Evolutionary conservation across 2,113 vertebrate genomes (phyloP).

Genomic region (Bubalus kerabau): DNA sequence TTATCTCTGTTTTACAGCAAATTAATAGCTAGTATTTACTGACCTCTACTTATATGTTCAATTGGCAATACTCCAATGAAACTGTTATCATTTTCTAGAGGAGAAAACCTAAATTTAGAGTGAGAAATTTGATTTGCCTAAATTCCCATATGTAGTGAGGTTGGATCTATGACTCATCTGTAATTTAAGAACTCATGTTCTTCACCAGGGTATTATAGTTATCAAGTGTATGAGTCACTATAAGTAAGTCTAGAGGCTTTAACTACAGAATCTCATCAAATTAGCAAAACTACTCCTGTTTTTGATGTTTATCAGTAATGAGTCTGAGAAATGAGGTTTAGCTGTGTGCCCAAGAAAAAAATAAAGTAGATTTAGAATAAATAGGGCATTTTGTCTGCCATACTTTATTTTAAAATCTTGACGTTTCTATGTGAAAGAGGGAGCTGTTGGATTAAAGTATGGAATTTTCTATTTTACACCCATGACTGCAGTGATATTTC

Average conservation of each 20-base stretch:
- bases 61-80: neutral
- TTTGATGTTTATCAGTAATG: neutral
- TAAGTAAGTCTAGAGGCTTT: neutral
- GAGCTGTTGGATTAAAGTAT: neutral
- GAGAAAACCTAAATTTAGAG: neutral
- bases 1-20: neutral
- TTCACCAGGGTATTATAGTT: neutral
- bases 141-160: neutral
- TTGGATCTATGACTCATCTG: neutral
- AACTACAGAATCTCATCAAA: neutral
- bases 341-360: neutral
- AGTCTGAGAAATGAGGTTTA: neutral
- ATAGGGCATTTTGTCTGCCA: neutral
- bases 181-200: neutral
- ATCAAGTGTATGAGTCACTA: neutral
- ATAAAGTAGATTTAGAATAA: neutral
- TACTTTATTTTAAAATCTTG: neutral
- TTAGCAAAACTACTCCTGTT: neutral
- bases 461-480: neutral
- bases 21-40: neutral
- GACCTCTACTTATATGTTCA: neutral
- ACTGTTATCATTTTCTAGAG: neutral
- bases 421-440: neutral
- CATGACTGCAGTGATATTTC: neutral
- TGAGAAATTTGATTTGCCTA: neutral